Conservation (phyloP, 2,797 vertebrate genomes). For the Mastacembelus armatus region DNA sequence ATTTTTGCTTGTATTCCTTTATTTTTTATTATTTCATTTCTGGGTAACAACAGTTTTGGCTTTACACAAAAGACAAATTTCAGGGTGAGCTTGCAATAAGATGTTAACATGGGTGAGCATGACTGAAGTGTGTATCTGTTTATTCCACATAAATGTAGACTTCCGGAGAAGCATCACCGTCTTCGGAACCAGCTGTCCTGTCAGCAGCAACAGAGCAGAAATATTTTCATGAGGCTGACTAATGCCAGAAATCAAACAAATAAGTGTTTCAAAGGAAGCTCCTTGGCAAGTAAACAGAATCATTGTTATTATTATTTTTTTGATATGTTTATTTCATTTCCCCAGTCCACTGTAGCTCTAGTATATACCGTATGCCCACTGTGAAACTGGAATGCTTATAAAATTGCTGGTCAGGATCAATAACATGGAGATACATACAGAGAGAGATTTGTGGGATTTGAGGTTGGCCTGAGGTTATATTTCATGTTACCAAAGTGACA, state of each 20-base stretch:
- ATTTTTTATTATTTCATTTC: too few relatives aligned
- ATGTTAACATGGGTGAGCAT: too few relatives aligned
- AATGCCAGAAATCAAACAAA: background rate
- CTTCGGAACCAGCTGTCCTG: background rate
- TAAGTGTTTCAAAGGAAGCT: background rate
- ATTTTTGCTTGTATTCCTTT: too few relatives aligned
- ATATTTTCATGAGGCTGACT: background rate
- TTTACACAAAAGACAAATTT: too few relatives aligned
- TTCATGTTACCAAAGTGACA: background rate
- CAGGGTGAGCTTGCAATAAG: too few relatives aligned
- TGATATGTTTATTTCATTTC: background rate
- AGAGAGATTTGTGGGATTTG: background rate
- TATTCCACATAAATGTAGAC: background rate
- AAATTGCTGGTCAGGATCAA: slow-evolving; percentile 1
- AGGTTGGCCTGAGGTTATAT: background rate
- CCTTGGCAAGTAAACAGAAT: background rate
- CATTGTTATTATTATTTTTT: background rate
- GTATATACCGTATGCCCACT: background rate
- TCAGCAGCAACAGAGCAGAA: background rate
- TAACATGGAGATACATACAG: slow-evolving; percentile 10
- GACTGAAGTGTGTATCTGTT: background rate
- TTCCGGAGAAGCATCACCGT: background rate
- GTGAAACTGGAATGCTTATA: background rate
- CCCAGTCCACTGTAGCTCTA: background rate
- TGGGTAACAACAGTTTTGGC: too few relatives aligned